A percentile compares a stretch with the other conserved stretches of the same genome.
These are phyloP conservation scores for Rhopalosiphum maidis DNA, from an alignment of 1,140 invertebrate genomes.

Conservation along the genomic window DNA sequence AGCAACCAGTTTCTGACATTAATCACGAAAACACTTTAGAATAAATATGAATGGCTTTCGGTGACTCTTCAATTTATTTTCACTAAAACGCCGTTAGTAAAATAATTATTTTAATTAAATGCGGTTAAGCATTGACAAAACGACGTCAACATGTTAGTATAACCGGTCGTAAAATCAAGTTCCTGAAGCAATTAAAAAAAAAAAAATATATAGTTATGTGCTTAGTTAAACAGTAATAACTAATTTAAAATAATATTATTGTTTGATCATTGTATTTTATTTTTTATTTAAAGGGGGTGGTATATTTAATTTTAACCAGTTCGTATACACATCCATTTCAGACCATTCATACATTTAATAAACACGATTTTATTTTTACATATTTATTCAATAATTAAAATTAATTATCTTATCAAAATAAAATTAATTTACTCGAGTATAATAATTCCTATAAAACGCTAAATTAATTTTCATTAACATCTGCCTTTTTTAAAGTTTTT, in stretches of 20 bases:
- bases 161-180: slow-evolving; percentile 30
- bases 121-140: slow-evolving; percentile 26
- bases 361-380: no score
- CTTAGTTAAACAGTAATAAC: slow-evolving; percentile 12
- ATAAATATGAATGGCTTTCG: slow-evolving; percentile 1
- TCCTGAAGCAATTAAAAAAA: not conserved
- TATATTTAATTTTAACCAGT: not conserved
- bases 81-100: not conserved
- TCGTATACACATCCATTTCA: not conserved
- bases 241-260: slow-evolving; percentile 25
- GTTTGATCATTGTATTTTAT: not conserved
- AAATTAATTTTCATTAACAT: not conserved
- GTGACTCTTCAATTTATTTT: slow-evolving; percentile 35
- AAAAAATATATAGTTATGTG: not conserved
- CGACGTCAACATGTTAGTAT: slow-evolving; percentile 15
- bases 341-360: not conserved
- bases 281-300: not conserved
- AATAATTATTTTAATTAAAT: slow-evolving; percentile 47
- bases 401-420: not conserved
- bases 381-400: not conserved
- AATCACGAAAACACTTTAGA: slow-evolving; percentile 30
- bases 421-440: not conserved
- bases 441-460: not conserved
- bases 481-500: not conserved
- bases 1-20: slow-evolving; percentile 42